Evolutionary conservation across 2,797 vertebrate genomes (phyloP), one percentile per base, ranked within the genome.

Genomic region (Schizopygopsis pylzovi): DNA sequence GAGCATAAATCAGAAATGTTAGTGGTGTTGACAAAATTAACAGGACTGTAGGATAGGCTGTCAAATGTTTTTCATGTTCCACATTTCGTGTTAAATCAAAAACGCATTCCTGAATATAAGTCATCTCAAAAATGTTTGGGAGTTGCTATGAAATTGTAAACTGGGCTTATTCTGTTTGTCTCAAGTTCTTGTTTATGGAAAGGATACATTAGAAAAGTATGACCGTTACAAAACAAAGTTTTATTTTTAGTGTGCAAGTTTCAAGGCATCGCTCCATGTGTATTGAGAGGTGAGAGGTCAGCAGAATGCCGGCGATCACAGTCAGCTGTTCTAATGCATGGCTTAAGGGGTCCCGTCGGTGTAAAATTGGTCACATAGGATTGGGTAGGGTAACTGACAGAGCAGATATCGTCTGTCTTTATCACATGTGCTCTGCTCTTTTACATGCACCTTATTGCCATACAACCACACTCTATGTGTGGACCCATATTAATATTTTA

Each of bases 311-410:
- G 39, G 63, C 91, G 89, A 93, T 93, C 92, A 89, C 81, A 89
- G 90, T 93, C 91, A 93, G 91, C 92, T 92, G 89, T 85, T 90
- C 86, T 86, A 88, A 87, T 92, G 90, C 90, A 88, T 90, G 89
- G 87, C 88, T 93, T 91, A 86, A 78, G 87, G 70, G 65, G 85
- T 87, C 85, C 88, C 71, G 86, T 86, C 87, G 87, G 89, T 90
- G 89, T 92, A 86, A 87, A 84, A 85, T 86, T 88, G 85, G 65
- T 88, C 68, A 71, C 87, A 79, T 86, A 82, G 63, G 82, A 83
- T 82, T 86, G 72, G 41, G 22, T 49, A 54, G 78, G 76, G 59
- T 49, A 28, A 68, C 59, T 43, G 59, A 65, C 59, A 25, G 82
- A 68, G 59, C 73, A 85, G 88, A 65, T 76, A 80, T 73, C 7